Conservation (phyloP, 2,888 invertebrate species). For the Agonum fuliginosum region DNA sequence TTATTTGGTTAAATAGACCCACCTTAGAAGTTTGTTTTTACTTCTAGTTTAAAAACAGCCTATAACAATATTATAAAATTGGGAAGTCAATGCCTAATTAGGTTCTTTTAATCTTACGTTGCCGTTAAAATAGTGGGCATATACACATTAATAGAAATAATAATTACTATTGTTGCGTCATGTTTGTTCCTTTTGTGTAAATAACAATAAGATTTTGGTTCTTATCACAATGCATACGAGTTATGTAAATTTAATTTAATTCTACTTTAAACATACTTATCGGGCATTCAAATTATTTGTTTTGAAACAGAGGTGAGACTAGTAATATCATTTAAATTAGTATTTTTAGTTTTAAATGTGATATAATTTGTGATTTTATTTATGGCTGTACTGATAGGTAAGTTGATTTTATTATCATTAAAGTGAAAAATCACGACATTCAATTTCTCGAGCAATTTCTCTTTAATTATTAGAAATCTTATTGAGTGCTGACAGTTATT, state of each 20-base stretch:
- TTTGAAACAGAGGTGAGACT: no score
- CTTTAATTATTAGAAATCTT: constrained; percentile 1
- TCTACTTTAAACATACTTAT: constrained; percentile 9
- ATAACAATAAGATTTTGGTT: constrained; percentile 6
- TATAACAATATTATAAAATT: no score
- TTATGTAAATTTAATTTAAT: constrained; percentile 15
- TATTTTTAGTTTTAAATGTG: neutral
- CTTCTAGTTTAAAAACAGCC: no score
- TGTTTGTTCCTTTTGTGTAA: neutral
- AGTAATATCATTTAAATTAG: no score
- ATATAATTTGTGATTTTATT: neutral
- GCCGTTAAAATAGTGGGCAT: no score
- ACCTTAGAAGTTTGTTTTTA: no score
- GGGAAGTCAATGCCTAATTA: no score
- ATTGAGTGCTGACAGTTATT: no score
- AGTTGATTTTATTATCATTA: constrained; percentile 2
- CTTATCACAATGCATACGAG: constrained; percentile 16
- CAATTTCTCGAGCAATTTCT: constrained; percentile 25
- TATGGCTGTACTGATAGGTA: constrained; percentile 13
- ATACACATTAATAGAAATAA: no score
- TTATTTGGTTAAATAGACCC: no score
- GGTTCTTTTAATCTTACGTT: no score
- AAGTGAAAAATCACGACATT: neutral
- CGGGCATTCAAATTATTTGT: constrained; percentile 1
- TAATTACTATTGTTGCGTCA: neutral